Evolutionary conservation across 2,888 invertebrate species (phyloP).

Genomic region (Andrena bucephala): DNA sequence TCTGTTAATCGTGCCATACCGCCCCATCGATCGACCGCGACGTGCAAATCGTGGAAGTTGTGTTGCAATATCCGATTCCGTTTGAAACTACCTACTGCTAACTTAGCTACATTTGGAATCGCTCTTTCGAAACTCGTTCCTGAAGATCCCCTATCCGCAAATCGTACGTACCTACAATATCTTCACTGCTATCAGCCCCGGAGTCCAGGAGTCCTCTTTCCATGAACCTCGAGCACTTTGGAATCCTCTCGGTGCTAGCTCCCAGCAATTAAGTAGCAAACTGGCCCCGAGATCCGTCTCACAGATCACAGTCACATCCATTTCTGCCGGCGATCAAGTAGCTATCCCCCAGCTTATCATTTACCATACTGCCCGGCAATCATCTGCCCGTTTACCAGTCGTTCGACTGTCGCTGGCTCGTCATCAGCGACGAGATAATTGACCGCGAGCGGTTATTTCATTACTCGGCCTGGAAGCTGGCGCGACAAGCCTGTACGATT

Average conservation of each 20-base stretch:
- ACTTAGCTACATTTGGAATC: too few species aligned
- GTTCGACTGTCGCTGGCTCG: conserved; percentile 43
- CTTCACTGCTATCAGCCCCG: background rate
- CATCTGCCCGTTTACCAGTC: conserved; percentile 4
- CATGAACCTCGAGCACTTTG: background rate
- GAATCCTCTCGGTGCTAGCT: background rate
- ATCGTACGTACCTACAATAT: background rate
- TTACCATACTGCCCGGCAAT: conserved; percentile 22
- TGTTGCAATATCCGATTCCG: too few species aligned
- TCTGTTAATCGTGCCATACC: background rate
- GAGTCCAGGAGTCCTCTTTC: background rate
- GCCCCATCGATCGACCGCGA: too few species aligned
- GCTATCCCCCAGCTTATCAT: conserved; percentile 37
- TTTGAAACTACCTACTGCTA: too few species aligned
- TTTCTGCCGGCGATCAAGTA: conserved; percentile 5
- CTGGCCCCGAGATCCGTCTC: background rate
- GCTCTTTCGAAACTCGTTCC: too few species aligned
- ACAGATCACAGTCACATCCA: conserved; percentile 4
- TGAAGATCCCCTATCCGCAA: too few species aligned
- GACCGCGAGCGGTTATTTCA: conserved; percentile 48
- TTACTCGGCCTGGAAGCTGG: conserved; percentile 22
- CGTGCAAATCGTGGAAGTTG: too few species aligned
- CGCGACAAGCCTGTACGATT: background rate
- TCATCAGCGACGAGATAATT: conserved; percentile 49
- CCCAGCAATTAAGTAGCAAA: background rate